Evolutionary conservation across 2,113 vertebrate species (phyloP).

Genomic region (Physeter macrocephalus): DNA sequence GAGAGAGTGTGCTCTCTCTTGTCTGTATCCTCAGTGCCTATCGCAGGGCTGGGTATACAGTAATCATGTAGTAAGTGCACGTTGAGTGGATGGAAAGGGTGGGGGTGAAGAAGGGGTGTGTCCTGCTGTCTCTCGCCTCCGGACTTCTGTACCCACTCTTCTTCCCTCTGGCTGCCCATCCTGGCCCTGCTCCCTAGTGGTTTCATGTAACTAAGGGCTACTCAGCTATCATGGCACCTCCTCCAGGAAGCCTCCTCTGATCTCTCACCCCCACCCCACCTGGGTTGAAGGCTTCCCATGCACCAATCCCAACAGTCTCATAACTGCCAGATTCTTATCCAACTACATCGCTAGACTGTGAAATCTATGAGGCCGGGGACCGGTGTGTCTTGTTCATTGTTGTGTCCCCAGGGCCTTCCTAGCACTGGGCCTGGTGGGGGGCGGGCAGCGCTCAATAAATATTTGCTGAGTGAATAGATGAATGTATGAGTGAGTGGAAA

Average conservation of each 20-base stretch:
- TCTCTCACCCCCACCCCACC: fast-evolving
- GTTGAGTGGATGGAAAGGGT: fast-evolving
- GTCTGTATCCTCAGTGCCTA: fast-evolving
- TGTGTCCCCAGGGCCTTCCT: neutral
- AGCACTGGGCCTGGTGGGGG: neutral
- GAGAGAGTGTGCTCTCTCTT: fast-evolving
- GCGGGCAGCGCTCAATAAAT: neutral
- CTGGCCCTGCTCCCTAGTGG: fast-evolving
- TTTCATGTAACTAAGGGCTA: neutral
- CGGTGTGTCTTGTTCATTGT: no score
- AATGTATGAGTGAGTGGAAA: neutral
- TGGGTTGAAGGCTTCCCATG: neutral
- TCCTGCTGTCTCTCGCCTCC: neutral
- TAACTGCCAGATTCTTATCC: neutral
- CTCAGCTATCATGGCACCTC: neutral
- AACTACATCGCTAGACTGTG: neutral
- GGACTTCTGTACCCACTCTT: no score
- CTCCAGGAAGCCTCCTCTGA: neutral
- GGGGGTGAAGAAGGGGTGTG: neutral
- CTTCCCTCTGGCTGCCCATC: neutral
- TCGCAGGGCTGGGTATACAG: neutral
- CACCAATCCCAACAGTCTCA: neutral
- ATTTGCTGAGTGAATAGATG: neutral
- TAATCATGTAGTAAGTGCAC: fast-evolving
- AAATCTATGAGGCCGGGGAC: neutral